A percentile compares a stretch with the other conserved stretches of the same genome.
These are phyloP conservation scores for Carduelis carduelis DNA, from an alignment of 2,797 vertebrate genomes.

Conservation along the genomic window DNA sequence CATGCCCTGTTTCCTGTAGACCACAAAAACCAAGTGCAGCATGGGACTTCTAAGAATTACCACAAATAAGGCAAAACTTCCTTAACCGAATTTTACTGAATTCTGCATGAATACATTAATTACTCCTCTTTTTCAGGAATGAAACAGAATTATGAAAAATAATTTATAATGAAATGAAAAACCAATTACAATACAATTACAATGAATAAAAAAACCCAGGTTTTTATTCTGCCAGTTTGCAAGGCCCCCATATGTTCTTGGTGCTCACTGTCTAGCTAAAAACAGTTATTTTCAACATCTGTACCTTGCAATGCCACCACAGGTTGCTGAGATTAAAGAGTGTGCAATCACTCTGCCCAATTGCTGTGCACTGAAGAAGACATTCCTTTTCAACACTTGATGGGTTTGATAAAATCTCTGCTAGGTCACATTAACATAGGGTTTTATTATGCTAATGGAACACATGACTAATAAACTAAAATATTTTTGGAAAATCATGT, in stretches of 20 bases:
- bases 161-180: neutral
- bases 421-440: slow-evolving; percentile 45
- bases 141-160: neutral
- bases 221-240: neutral
- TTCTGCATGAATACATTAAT: neutral
- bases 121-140: neutral
- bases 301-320: rapidly evolving
- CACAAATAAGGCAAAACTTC: neutral
- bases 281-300: neutral
- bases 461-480: slow-evolving; percentile 5
- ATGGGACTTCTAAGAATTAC: neutral
- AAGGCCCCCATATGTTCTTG: neutral
- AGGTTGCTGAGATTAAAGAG: neutral
- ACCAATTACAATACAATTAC: neutral
- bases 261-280: neutral
- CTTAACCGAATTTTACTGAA: neutral
- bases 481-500: slow-evolving; percentile 30
- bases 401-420: slow-evolving; percentile 25
- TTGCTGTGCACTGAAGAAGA: neutral
- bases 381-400: neutral
- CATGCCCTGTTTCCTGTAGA: neutral
- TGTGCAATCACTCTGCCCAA: neutral
- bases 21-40: neutral
- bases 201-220: neutral
- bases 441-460: slow-evolving; percentile 35